These are phyloP conservation scores for Coregonus clupeaformis DNA, from an alignment of 2,113 vertebrate genomes.

Conservation along the genomic window DNA sequence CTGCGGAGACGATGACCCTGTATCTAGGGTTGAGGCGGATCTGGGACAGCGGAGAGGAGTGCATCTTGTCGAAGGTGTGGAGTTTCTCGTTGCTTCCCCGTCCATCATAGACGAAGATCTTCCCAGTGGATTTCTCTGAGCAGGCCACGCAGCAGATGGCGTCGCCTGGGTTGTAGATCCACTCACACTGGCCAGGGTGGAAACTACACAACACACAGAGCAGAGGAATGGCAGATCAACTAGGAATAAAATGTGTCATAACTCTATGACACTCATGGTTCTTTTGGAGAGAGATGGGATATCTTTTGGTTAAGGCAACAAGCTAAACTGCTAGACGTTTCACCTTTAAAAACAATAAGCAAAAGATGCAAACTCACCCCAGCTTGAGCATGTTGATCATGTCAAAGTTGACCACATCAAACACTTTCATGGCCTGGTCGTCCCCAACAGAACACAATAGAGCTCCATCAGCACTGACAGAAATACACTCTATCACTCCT, in stretches of 20 bases:
- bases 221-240: background rate
- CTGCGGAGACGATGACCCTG: constrained; percentile 89
- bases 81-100: constrained; percentile 86
- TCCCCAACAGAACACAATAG: constrained; percentile 94
- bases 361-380: constrained; percentile 76
- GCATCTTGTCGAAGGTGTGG: constrained; percentile 91
- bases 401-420: constrained; percentile 98
- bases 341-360: constrained; percentile 9
- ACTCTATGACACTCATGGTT: too few relatives aligned
- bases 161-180: constrained; percentile 96
- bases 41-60: constrained; percentile 85
- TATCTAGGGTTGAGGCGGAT: constrained; percentile 88
- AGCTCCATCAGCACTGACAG: constrained; percentile 90
- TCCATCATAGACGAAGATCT: constrained; percentile 95
- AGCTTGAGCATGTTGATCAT: constrained; percentile 99
- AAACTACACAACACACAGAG: constrained; percentile 70
- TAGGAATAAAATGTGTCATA: background rate
- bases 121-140: constrained; percentile 94
- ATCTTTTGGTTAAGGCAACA: background rate
- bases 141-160: constrained; percentile 94
- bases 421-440: constrained; percentile 98
- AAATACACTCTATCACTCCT: constrained; percentile 93
- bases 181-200: constrained; percentile 91
- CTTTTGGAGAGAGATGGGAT: background rate
- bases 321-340: background rate